Base-by-base conservation (phyloP, 2,888 invertebrate species). In the Drosophila kokeensis region DNA sequence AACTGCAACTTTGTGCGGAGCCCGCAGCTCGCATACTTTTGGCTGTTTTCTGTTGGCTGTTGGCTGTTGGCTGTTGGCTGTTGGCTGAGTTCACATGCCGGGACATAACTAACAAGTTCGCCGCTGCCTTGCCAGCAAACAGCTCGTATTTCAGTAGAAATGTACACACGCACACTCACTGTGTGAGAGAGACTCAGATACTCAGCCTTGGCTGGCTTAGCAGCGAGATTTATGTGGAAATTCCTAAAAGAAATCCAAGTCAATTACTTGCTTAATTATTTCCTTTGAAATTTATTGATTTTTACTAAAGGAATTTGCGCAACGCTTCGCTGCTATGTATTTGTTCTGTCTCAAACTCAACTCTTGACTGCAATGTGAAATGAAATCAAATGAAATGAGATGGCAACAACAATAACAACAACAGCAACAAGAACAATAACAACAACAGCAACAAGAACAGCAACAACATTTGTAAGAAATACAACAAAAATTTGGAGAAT, bases 211-310 rank as follows among this genome's bases (percentile, higher is more conserved):
- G 82, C 87, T 87, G 69, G 89, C 87, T 89, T 89, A 87, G 80
- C 85, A 75, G 83, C 57, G 76, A 89, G 87, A 89, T 91, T 91
- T 90, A 91, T 90, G 89, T 87, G 82, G 79, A 84, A 90, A 90
- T 91, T 90, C 84, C 81, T 84, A 88, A 89, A 87, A 86, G 90
- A 87, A 91, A 89, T 89, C 91, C 89, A 89, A 89, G 89, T 89
- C 91, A 89, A 89, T 89, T 89, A 90, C 87, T 87, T 89, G 89
- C 90, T 87, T 87, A 87, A 87, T 87, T 87, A 87, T 87, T 87
- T 87, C 87, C 87, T 87, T 87, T 87, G 87, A 88, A 87, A 87
- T 87, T 87, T 87, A 87, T 87, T 82, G 87, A 87, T 87, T 87
- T 81, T 84, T 70, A 74, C 76, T 65, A 62, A 73, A 74, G 84